These are phyloP conservation scores for Odontocerum albicorne DNA, from an alignment of 2,888 invertebrate genomes.

Conservation along the genomic window DNA sequence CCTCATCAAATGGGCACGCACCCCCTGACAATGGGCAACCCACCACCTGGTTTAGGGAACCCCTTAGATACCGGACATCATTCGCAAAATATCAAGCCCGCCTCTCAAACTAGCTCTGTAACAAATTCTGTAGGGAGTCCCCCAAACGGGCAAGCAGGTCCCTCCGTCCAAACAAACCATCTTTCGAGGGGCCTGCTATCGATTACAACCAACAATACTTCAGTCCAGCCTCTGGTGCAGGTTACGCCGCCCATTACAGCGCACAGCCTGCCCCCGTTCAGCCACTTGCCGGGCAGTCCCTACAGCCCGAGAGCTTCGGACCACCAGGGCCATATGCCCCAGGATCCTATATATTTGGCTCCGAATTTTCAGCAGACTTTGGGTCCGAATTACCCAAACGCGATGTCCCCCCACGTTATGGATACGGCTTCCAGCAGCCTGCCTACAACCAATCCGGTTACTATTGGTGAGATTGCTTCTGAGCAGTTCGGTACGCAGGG, in stretches of 20 bases:
- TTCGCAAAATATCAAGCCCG: constrained; percentile 29
- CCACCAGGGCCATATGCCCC: constrained; percentile 60
- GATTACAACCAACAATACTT: constrained; percentile 72
- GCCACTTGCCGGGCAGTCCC: constrained; percentile 61
- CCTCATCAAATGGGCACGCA: constrained; percentile 59
- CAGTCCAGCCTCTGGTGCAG: constrained; percentile 59
- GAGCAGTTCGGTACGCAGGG: constrained; percentile 55
- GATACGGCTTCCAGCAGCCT: constrained; percentile 70
- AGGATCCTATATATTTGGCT: constrained; percentile 62
- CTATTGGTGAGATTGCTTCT: constrained; percentile 73
- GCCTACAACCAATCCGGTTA: constrained; percentile 74
- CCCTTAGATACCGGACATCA: constrained; percentile 51
- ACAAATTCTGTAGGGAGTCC: constrained; percentile 69
- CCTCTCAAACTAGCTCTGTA: constrained; percentile 43
- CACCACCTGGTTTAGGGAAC: constrained; percentile 56
- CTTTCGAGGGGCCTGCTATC: constrained; percentile 90
- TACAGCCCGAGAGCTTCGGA: constrained; percentile 62
- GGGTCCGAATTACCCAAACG: constrained; percentile 79
- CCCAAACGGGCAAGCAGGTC: constrained; percentile 97
- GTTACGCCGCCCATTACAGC: constrained; percentile 58
- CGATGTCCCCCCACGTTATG: constrained; percentile 84
- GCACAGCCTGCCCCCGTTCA: constrained; percentile 61
- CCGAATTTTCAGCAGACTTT: constrained; percentile 62
- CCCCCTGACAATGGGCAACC: constrained; percentile 61
- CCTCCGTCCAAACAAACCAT: constrained; percentile 84